Base-by-base conservation (phyloP, 2,113 vertebrate genomes). In the Gasterosteus nipponicus region DNA sequence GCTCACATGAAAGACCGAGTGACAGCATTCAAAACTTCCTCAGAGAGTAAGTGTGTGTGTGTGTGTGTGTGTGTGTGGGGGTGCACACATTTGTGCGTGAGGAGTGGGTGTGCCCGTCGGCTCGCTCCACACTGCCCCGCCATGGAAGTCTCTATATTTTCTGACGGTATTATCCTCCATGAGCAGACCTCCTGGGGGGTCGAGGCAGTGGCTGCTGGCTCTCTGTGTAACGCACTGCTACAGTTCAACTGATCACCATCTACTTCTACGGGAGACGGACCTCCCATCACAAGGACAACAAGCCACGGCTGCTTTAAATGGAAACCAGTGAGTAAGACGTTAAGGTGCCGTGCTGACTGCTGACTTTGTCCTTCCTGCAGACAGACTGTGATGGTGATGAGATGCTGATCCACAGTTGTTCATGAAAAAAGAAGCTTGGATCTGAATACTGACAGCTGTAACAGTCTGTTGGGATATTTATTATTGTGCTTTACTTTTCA, bases 1-100 rank as follows among this genome's bases (percentile, higher is more conserved):
- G 82, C 86, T 87, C 85, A 92, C 91, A 92, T 92, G 88, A 92
- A 93, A 94, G 92, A 87, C 54, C 44, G 57, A 89, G 85, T 84
- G 88, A 87, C 87, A 87, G 88, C 86, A 90, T 86, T 87, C 87
- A 82, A 81, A 91, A 92, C 86, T 90, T 90, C 84, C 78, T 87
- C 73, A 57, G 80, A 89, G 86, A 75, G 22, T 26, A 26, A 26
- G 22, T 26, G 22, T 26, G 22, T 26, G 22, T 26, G 22, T 26
- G 22, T 26, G 22, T 26, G 22, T 26, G 22, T 26, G 70, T 44
- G 22, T 2, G 26, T 51, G 63, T 54, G 82, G 49, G 73, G 8
- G 49, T 74, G 51, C 38, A 57, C 41, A 62, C 86, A 58, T 85
- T 74, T 81, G 82, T 83, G 75, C 67, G 41, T 72, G 67, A 69